Percentiles rank a stretch among this genome's conserved stretches.
Conservation (phyloP, 2,113 vertebrate genomes). For the Myiagra hebetior region DNA sequence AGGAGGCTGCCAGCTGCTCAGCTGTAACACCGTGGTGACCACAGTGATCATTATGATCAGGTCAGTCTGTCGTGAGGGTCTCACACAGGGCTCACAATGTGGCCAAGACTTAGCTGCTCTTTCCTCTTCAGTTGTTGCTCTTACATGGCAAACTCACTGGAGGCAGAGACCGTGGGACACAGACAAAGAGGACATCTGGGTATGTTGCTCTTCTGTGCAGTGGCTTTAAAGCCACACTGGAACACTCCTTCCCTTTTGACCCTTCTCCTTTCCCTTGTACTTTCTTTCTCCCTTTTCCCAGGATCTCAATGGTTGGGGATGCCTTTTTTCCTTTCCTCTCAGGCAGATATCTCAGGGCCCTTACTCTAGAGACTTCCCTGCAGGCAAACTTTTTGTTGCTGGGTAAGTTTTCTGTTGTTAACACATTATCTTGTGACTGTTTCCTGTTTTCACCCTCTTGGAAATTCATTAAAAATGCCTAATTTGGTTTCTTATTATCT, state of each 20-base stretch:
- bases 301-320: background rate
- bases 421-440: background rate
- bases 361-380: background rate
- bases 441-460: background rate
- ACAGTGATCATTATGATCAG: accelerated
- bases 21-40: background rate
- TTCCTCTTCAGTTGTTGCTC: background rate
- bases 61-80: background rate
- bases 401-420: background rate
- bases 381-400: background rate
- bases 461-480: background rate
- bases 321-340: background rate
- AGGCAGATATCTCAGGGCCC: background rate
- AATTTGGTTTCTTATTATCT: background rate
- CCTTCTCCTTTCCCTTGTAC: background rate
- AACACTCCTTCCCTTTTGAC: background rate
- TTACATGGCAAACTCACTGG: background rate
- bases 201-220: too few relatives aligned
- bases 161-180: background rate
- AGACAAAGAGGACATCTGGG: background rate
- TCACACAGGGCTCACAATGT: background rate
- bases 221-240: background rate
- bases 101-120: background rate
- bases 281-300: background rate
- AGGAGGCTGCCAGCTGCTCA: background rate